A percentile compares a stretch with the other conserved stretches of the same genome.
Conservation (phyloP, 2,113 vertebrate genomes). For the Acanthisitta chloris region DNA sequence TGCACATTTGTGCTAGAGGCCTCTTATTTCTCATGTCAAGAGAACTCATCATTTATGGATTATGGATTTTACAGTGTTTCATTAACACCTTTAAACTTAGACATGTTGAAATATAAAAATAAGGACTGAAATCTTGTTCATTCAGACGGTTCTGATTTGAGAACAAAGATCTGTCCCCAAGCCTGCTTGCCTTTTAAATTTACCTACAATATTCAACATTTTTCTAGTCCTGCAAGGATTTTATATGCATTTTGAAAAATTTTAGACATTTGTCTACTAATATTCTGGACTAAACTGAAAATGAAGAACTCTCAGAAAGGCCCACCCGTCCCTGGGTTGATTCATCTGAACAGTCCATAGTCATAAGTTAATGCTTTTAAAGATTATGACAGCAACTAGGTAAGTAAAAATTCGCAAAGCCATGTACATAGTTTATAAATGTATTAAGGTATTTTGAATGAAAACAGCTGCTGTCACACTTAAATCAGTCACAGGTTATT, state of each 20-base stretch:
- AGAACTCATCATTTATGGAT: background rate
- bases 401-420: background rate
- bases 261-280: background rate
- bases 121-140: background rate
- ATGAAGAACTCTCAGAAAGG: background rate
- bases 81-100: background rate
- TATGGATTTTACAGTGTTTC: background rate
- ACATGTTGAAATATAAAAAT: background rate
- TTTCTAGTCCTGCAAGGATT: background rate
- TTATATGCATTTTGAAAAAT: accelerated
- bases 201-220: background rate
- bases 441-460: background rate
- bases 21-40: background rate
- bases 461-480: background rate
- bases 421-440: background rate
- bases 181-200: background rate
- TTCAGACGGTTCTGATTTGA: background rate
- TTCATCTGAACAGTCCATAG: background rate
- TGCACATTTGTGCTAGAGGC: background rate
- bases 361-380: background rate
- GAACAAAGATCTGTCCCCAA: background rate
- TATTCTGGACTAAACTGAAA: background rate
- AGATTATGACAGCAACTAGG: background rate
- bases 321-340: background rate
- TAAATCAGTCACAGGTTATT: background rate